Conservation (phyloP, 1,140 invertebrate species). For the Drosophila malerkotliana region DNA sequence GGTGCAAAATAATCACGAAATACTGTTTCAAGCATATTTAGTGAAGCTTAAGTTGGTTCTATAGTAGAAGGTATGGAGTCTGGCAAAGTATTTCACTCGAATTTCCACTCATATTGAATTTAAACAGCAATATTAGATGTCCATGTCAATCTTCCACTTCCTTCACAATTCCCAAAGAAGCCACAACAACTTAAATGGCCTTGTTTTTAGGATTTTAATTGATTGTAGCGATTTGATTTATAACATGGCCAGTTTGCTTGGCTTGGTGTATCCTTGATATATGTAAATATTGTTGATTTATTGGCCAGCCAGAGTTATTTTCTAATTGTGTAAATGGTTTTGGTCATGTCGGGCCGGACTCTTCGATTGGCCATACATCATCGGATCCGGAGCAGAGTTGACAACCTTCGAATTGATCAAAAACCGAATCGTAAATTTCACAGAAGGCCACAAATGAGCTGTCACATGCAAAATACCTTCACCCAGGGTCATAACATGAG, state of each 20-base stretch:
- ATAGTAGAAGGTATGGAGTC: neutral
- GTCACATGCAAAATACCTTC: constrained; percentile 53
- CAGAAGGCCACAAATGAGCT: constrained; percentile 38
- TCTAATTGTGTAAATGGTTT: constrained; percentile 52
- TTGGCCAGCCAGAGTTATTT: constrained; percentile 31
- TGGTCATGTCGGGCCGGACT: constrained; percentile 26
- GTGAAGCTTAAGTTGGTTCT: too few relatives aligned
- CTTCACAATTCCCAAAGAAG: neutral
- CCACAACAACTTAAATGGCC: constrained; percentile 7
- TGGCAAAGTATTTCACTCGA: neutral
- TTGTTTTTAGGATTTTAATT: constrained; percentile 33
- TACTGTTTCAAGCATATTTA: neutral
- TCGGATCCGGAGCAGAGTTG: constrained; percentile 20
- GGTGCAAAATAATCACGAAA: neutral
- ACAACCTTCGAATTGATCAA: constrained; percentile 42
- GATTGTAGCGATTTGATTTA: constrained; percentile 35
- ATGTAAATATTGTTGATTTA: constrained; percentile 43
- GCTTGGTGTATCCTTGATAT: constrained; percentile 2
- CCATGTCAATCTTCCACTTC: constrained; percentile 11
- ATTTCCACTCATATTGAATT: neutral
- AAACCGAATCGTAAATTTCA: constrained; percentile 34
- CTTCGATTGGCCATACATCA: constrained; percentile 55
- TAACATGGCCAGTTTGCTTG: neutral
- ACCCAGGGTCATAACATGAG: neutral
- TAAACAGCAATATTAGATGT: constrained; percentile 2